Evolutionary conservation across 2,113 vertebrate species (phyloP).

Genomic region (Rhabdornis inornatus): DNA sequence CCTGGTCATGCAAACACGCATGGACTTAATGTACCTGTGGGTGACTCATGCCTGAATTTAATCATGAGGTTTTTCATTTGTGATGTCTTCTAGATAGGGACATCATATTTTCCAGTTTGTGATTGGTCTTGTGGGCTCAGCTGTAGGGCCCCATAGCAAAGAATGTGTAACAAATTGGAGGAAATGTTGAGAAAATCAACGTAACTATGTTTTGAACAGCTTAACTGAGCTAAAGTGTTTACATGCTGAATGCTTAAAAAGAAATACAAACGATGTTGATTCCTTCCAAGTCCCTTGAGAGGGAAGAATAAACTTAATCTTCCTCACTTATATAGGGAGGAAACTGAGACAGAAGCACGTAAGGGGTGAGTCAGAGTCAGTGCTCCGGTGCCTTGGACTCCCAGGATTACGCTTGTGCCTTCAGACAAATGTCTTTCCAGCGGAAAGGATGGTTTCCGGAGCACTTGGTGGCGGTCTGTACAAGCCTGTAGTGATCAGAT

Average conservation of each 20-base stretch:
- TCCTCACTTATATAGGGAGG: neutral
- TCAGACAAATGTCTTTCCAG: neutral
- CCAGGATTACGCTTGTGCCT: accelerated
- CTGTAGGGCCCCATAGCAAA: neutral
- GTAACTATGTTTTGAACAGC: neutral
- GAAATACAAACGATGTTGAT: neutral
- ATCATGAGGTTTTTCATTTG: accelerated
- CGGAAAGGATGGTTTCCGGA: neutral
- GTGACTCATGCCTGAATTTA: neutral
- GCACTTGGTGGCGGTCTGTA: neutral
- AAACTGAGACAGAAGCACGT: neutral
- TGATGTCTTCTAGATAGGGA: neutral
- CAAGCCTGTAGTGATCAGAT: neutral
- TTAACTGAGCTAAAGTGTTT: neutral
- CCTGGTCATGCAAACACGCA: accelerated
- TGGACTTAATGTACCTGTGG: neutral
- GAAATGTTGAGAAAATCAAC: neutral
- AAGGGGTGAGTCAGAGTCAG: slow-evolving; percentile 1
- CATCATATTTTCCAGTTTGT: neutral
- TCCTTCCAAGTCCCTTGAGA: neutral
- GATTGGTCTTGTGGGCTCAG: neutral
- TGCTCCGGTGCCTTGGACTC: neutral
- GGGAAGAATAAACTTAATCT: neutral
- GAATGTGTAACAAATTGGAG: neutral
- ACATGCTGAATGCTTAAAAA: neutral